Percentiles rank a stretch among this genome's conserved stretches.
Conservation (phyloP, 2,113 vertebrate species). For the Prunella fulvescens region DNA sequence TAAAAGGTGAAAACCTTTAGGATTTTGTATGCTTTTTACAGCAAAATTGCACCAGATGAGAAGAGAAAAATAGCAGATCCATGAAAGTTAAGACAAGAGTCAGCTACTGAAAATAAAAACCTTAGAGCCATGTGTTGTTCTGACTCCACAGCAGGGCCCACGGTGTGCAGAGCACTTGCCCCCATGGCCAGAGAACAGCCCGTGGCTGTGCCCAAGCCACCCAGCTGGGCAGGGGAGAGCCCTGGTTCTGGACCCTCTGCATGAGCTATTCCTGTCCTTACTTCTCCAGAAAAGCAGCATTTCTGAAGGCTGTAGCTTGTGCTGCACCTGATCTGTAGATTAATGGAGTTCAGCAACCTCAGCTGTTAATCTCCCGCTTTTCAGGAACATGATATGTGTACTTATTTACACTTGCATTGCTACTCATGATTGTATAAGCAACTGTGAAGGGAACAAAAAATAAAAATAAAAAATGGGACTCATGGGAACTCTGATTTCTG, state of each 20-base stretch:
- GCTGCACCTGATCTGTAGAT: background rate
- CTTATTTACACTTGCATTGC: background rate
- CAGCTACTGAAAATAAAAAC: background rate
- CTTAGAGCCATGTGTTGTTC: background rate
- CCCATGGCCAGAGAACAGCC: background rate
- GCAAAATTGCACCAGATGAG: background rate
- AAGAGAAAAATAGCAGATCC: background rate
- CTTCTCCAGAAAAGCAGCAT: background rate
- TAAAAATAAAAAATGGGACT: background rate
- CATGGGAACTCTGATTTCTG: background rate
- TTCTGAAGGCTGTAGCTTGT: background rate
- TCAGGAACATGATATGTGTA: background rate
- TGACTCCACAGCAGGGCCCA: accelerated
- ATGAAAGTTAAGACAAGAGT: background rate
- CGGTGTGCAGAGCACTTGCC: background rate
- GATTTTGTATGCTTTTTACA: background rate
- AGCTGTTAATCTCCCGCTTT: background rate
- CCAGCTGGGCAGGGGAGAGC: background rate
- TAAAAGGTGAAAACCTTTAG: background rate
- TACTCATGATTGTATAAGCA: background rate
- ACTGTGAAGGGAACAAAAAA: background rate
- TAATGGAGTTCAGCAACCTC: background rate
- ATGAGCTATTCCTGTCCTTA: background rate
- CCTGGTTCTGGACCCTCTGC: background rate
- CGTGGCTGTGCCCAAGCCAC: accelerated